Percentiles rank a stretch among this genome's conserved stretches.
These are phyloP conservation scores for Eleutherodactylus coqui DNA, from an alignment of 2,797 vertebrate species.

Conservation along the genomic window DNA sequence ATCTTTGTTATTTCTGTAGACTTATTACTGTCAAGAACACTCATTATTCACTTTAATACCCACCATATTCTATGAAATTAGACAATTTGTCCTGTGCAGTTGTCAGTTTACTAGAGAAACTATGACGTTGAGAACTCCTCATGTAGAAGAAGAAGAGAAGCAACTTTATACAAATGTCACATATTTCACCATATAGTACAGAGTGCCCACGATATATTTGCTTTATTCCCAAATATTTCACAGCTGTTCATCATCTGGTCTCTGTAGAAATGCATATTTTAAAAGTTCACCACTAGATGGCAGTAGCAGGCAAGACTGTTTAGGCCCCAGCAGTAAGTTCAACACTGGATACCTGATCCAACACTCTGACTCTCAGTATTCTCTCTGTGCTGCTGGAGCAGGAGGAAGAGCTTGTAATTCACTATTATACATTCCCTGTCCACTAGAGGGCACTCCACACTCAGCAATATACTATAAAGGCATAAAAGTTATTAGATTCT, in stretches of 20 bases:
- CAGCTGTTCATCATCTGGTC: neutral
- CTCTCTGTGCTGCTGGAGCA: no score
- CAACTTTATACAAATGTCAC: neutral
- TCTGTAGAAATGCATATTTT: neutral
- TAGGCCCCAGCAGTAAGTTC: neutral
- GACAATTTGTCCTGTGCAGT: no score
- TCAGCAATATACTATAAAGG: neutral
- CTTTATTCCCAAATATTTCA: no score
- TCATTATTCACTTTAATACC: no score
- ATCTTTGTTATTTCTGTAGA: no score
- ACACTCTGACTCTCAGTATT: neutral
- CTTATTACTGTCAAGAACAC: no score
- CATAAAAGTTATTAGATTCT: neutral
- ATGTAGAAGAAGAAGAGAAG: neutral
- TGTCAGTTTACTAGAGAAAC: no score
- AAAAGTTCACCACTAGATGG: neutral
- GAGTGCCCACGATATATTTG: neutral
- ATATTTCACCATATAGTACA: neutral
- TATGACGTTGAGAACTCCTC: no score
- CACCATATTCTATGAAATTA: no score
- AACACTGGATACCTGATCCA: neutral
- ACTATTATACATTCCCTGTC: neutral
- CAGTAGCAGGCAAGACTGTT: neutral
- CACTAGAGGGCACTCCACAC: neutral
- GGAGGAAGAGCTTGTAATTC: neutral